These are phyloP conservation scores for Simalia tracyae DNA, from an alignment of 2,797 vertebrate genomes.

Conservation along the genomic window DNA sequence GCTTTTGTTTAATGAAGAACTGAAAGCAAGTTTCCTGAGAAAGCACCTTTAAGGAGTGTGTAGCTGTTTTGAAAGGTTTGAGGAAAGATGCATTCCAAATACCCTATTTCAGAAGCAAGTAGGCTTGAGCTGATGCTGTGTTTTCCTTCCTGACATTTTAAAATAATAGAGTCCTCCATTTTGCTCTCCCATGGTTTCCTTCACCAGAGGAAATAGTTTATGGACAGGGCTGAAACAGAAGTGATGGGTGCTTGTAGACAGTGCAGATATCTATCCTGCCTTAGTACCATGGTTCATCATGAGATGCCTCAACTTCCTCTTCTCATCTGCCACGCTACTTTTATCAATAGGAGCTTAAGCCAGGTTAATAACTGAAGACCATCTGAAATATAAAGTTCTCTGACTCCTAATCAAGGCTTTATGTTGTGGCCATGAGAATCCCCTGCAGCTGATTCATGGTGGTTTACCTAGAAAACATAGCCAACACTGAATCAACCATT, in stretches of 20 bases:
- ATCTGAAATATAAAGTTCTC: not conserved
- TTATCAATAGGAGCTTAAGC: not conserved
- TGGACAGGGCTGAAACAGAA: not conserved
- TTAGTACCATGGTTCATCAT: not conserved
- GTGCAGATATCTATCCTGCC: not conserved
- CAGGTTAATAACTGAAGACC: not conserved
- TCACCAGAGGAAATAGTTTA: not conserved
- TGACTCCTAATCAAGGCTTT: not conserved
- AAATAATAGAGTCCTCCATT: not conserved
- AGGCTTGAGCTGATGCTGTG: not conserved
- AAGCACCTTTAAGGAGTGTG: not conserved
- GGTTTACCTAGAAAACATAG: not conserved
- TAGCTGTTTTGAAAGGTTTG: not conserved
- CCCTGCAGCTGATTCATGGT: not conserved
- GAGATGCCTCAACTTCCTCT: not conserved
- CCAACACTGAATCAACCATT: not conserved
- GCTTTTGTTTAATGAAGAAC: not conserved
- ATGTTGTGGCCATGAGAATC: not conserved
- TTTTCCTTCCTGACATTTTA: not conserved
- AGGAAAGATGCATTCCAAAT: not conserved
- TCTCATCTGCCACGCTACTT: not conserved
- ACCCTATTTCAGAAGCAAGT: not conserved
- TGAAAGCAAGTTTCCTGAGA: not conserved
- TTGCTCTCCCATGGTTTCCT: not conserved
- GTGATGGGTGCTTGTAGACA: not conserved